Conservation (phyloP, 2,797 vertebrate genomes). For the Poecilia gillii region DNA sequence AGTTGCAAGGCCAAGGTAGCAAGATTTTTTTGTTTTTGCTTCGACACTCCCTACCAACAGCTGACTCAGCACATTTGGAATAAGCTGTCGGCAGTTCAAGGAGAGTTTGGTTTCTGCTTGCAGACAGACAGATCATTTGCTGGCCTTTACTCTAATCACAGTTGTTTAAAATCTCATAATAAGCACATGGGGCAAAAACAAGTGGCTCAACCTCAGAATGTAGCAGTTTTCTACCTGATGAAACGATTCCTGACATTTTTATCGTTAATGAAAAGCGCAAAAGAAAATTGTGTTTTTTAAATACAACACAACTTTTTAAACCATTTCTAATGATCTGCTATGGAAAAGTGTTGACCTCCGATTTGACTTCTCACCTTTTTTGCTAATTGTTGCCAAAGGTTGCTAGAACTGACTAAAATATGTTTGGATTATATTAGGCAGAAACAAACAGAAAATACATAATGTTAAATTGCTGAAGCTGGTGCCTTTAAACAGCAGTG, state of each 20-base stretch:
- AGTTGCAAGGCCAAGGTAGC: constrained; percentile 42
- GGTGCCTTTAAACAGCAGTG: not conserved
- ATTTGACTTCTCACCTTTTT: constrained; percentile 38
- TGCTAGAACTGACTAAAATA: not conserved
- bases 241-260: constrained; percentile 29
- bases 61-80: constrained; percentile 56
- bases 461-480: not conserved
- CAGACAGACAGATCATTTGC: constrained; percentile 44
- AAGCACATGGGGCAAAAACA: constrained; percentile 18
- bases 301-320: constrained; percentile 30
- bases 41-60: constrained; percentile 35
- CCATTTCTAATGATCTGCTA: constrained; percentile 38
- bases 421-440: not conserved
- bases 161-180: constrained; percentile 27
- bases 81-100: constrained; percentile 8
- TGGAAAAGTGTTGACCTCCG: constrained; percentile 54
- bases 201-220: constrained; percentile 3
- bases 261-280: constrained; percentile 45
- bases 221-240: not conserved
- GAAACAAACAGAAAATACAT: not conserved
- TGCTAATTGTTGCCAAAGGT: not conserved
- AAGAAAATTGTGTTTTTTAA: constrained; percentile 64
- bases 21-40: constrained; percentile 11
- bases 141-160: constrained; percentile 56
- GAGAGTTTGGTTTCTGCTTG: constrained; percentile 39